These are phyloP conservation scores for Palythoa caribaeorum DNA, from an alignment of 92 coral and sea anemone genomes.

Conservation along the genomic window DNA sequence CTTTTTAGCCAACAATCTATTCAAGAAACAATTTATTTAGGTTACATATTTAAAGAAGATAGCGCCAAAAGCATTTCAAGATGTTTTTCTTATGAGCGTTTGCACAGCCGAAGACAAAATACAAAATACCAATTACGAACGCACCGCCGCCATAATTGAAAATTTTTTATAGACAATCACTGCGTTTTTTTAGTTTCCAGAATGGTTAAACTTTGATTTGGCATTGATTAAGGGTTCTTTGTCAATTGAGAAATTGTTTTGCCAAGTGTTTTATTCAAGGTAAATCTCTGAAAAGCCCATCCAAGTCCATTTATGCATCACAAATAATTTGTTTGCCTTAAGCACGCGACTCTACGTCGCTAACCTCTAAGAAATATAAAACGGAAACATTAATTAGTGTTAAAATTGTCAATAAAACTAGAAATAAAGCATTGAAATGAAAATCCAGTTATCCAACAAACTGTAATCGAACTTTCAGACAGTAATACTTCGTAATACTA, in stretches of 20 bases:
- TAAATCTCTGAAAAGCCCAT: not conserved
- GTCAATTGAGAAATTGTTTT: not conserved
- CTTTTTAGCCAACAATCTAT: no score
- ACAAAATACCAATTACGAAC: not conserved
- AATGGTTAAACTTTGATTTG: not conserved
- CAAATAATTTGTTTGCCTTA: conserved; percentile 10
- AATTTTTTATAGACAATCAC: not conserved
- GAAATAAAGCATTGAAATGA: no score
- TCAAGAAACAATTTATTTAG: not conserved
- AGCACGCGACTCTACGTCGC: not conserved
- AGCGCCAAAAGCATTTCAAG: not conserved
- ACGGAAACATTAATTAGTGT: no score
- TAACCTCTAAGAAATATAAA: no score
- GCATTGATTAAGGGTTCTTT: not conserved
- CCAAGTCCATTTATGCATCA: not conserved
- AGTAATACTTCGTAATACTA: no score
- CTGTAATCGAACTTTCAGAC: no score
- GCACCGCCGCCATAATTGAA: not conserved
- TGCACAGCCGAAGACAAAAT: not conserved
- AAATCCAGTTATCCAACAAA: no score
- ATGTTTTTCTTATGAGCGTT: not conserved
- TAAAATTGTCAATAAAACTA: no score
- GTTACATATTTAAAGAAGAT: not conserved
- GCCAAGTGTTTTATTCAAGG: not conserved
- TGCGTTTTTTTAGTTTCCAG: not conserved